phyloP scores from a whole-genome alignment of 1,140 invertebrate genomes.

The Oncopodura yosiiana region DNA sequence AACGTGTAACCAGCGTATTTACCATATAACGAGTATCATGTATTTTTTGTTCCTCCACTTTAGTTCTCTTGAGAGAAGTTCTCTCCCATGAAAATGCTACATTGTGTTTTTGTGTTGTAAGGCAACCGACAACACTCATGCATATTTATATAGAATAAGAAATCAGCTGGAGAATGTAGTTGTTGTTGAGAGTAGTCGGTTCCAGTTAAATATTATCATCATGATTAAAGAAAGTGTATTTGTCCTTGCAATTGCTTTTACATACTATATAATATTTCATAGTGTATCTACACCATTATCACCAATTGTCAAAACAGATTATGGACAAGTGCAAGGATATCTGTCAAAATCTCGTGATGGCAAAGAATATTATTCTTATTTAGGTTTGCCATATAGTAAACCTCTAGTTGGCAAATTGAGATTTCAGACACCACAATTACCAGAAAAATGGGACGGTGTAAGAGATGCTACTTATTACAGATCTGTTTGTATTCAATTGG shows the following conservation, averaged over 20 bases:
- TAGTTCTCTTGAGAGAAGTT: no score
- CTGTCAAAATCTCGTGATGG: not conserved
- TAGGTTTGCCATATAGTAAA: constrained; percentile 4
- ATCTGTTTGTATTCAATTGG: constrained; percentile 9
- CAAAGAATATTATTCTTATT: not conserved
- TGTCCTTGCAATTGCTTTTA: constrained; percentile 8
- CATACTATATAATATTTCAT: constrained; percentile 22
- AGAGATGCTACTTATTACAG: constrained; percentile 1
- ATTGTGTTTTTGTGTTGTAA: no score
- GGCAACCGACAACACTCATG: no score
- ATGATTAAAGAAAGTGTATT: no score
- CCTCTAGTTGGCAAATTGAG: not conserved
- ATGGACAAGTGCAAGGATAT: constrained; percentile 3
- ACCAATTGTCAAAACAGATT: not conserved
- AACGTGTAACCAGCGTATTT: no score
- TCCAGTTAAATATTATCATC: no score
- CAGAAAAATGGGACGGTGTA: not conserved
- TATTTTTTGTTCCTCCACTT: no score
- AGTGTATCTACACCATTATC: not conserved
- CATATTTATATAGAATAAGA: no score
- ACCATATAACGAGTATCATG: no score
- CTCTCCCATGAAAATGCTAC: no score
- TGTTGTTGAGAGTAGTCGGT: not conserved
- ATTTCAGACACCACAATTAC: constrained; percentile 33
- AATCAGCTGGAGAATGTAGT: constrained; percentile 5